Conservation (phyloP, 2,888 invertebrate species). For the Aphidoletes aphidimyza region DNA sequence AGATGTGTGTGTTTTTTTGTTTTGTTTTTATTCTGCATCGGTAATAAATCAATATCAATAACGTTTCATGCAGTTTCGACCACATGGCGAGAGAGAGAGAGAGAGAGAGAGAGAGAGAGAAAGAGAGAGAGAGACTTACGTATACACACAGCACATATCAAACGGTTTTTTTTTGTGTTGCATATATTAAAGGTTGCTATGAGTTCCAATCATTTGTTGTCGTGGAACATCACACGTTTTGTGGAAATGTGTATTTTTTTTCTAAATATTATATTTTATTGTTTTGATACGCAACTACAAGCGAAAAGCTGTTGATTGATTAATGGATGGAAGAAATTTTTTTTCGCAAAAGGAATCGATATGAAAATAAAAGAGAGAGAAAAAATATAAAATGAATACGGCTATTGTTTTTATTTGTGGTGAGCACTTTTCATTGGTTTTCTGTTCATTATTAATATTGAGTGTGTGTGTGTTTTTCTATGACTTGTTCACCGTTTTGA, state of each 20-base stretch:
- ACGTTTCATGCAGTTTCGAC: not conserved
- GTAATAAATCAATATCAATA: not conserved
- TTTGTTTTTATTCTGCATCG: not conserved
- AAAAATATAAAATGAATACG: not conserved
- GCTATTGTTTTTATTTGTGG: slow-evolving; percentile 33
- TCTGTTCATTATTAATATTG: not conserved
- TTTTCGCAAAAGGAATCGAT: not conserved
- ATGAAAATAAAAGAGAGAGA: not conserved
- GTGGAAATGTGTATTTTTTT: not conserved
- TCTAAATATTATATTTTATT: not conserved
- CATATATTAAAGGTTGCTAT: no score
- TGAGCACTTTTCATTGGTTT: slow-evolving; percentile 33
- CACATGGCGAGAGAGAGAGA: not conserved
- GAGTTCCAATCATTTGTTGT: no score
- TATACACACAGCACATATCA: not conserved
- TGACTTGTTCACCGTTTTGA: not conserved
- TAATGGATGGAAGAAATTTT: slow-evolving; percentile 31
- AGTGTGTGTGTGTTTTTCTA: not conserved
- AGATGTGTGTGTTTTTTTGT: no score
- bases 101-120: not conserved
- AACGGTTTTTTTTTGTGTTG: no score
- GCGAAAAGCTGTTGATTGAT: not conserved
- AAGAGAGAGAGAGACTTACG: not conserved
- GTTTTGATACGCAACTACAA: not conserved
- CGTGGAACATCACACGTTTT: no score